Evolutionary conservation across 2,113 vertebrate species (phyloP).

Genomic region (Podarcis cretensis): DNA sequence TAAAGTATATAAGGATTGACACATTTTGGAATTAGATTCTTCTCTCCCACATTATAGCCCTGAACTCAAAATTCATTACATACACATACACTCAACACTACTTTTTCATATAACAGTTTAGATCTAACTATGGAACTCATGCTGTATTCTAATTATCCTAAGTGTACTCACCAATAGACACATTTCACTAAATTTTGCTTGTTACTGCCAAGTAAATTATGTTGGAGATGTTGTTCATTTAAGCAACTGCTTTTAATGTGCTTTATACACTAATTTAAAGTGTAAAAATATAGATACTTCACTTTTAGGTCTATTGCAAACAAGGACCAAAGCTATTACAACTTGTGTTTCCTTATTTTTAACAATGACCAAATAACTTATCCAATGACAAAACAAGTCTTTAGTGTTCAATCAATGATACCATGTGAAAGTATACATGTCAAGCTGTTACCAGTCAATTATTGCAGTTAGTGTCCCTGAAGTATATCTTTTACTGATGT

Average conservation of each 20-base stretch:
- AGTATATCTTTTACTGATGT: conserved; percentile 30
- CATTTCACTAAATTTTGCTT: neutral
- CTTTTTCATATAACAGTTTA: neutral
- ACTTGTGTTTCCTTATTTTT: conserved; percentile 15
- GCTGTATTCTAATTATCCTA: neutral
- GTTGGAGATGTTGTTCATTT: neutral
- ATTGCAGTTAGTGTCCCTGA: conserved; percentile 22
- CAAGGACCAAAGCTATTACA: conserved; percentile 6
- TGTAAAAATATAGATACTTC: neutral
- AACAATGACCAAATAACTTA: conserved; percentile 37
- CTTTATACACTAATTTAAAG: neutral
- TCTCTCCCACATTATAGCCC: neutral
- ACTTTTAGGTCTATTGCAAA: conserved; percentile 13
- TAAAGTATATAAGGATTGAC: neutral
- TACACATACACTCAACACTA: neutral
- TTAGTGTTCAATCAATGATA: conserved; percentile 35
- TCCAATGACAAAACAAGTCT: conserved; percentile 32
- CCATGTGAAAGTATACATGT: conserved; percentile 21
- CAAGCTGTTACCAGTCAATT: conserved; percentile 38
- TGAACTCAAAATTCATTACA: neutral
- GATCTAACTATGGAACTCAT: neutral
- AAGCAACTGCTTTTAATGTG: neutral
- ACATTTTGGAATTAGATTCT: neutral
- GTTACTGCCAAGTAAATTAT: neutral
- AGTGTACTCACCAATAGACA: neutral